phyloP scores from a whole-genome alignment of 2,888 invertebrate species.

The Neoitamus cyanurus region DNA sequence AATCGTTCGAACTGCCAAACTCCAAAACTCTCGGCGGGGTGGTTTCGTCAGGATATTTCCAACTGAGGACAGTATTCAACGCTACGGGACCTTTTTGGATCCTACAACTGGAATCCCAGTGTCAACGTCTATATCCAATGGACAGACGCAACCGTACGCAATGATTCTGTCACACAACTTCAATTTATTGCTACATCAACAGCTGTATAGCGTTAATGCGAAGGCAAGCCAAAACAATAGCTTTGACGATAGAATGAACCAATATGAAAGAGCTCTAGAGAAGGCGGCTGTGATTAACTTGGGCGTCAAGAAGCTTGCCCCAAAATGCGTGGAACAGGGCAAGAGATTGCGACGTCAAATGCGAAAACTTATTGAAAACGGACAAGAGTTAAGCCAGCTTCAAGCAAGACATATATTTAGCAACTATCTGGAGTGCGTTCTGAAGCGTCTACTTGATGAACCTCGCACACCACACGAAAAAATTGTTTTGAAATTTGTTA shows the following conservation, averaged over 20 bases:
- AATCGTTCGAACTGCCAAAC: slow-evolving; percentile 77
- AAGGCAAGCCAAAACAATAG: slow-evolving; percentile 58
- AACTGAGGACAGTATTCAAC: slow-evolving; percentile 86
- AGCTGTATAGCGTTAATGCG: slow-evolving; percentile 74
- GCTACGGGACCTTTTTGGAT: slow-evolving; percentile 83
- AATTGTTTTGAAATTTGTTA: slow-evolving; percentile 80
- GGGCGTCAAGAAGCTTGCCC: slow-evolving; percentile 60
- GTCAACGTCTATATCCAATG: slow-evolving; percentile 72
- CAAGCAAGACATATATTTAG: slow-evolving; percentile 83
- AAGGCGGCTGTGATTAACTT: slow-evolving; percentile 60
- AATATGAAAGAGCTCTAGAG: slow-evolving; percentile 66
- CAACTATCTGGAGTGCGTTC: slow-evolving; percentile 78
- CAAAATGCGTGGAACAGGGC: slow-evolving; percentile 64
- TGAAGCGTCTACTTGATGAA: slow-evolving; percentile 73
- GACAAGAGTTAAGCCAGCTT: slow-evolving; percentile 72
- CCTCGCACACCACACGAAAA: slow-evolving; percentile 66
- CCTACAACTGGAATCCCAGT: slow-evolving; percentile 80
- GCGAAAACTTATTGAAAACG: slow-evolving; percentile 70
- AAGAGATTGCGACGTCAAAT: slow-evolving; percentile 61
- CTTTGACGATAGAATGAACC: slow-evolving; percentile 67
- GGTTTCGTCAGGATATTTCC: slow-evolving; percentile 94
- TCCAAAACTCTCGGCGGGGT: slow-evolving; percentile 84
- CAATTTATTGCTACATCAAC: slow-evolving; percentile 80
- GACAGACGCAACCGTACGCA: slow-evolving; percentile 68
- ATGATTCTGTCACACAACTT: slow-evolving; percentile 76